Base-by-base conservation (phyloP, 1,140 invertebrate species). In the Tenebrio molitor region DNA sequence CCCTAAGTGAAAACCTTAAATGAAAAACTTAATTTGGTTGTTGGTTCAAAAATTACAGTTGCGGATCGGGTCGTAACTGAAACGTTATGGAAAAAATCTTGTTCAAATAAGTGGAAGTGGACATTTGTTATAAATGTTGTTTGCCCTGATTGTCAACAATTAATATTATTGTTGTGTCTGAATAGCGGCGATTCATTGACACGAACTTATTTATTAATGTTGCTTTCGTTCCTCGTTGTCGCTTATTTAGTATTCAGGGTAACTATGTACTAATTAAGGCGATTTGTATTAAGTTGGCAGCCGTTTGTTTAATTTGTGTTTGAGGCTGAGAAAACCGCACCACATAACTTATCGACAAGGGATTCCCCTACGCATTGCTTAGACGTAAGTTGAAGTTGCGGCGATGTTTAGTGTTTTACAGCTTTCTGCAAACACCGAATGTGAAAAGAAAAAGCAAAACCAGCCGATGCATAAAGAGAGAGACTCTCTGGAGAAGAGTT, bases 191-290 rank as follows among this genome's bases (percentile, higher is more conserved):
- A 58, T 29, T 23, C 1, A 8, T 6, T 58, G 21, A 29, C 29
- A 29, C 12, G 21, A 58, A 6, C 29, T 29, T 29, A 29, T 58
- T 58, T 58, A 29, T 25, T 14, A 1, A 14, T n/a, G 23, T 34
- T 58, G 23, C n/a, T n/a, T n/a, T n/a, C n/a, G n/a, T n/a, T n/a
- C n/a, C n/a, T n/a, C n/a, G n/a, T n/a, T n/a, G n/a, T n/a, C n/a
- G 50, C 15, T 25, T 58, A 15, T 58, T 58, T 58, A n/a, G 21
- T 29, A 58, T 58, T n/a, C 50, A 29, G 50, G n/a, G 50, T 12
- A 29, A 29, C 50, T 23, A n/a, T n/a, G n/a, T n/a, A 58, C 50
- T 58, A 58, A 58, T 58, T 58, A 58, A 58, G 23, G 50, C 50
- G 50, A 58, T 58, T 58, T 58, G 50, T 58, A 58, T n/a, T n/a